Evolutionary conservation across 1,140 invertebrate species (phyloP), one percentile per base, ranked within the genome.

Genomic region (Trichomalopsis sarcophagae): DNA sequence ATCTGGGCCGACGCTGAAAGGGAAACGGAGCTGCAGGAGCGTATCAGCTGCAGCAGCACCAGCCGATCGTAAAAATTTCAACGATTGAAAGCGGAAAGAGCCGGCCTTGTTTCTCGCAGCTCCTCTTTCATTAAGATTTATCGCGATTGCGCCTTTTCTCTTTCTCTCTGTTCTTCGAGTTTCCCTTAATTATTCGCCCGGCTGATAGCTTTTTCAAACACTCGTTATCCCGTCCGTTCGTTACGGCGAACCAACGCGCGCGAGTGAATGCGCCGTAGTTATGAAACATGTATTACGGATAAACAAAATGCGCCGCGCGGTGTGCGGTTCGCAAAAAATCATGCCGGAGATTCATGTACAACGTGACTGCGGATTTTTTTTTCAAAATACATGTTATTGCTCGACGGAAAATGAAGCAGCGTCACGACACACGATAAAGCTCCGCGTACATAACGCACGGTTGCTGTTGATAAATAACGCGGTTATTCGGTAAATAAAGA

Each of bases 31-130:
- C 6, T 79, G 10, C 5, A 33, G 27, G 23, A 11, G 68, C 23
- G 73, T 36, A 33, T n/a, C 33, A 14, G 44, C 30, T 47, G 47
- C 73, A 40, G 10, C 4, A 27, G 33, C 9, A 44, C 77, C 30
- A 75, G 10, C 76, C 77, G 62, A 84, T 80, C 83, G 83, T 84
- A 80, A 84, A 84, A 73, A 75, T 74, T 74, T 81, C 83, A 66
- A 75, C 83, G 83, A 81, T 84, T 47, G 44, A 68, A 84, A 66
- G 23, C 68, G 68, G 44, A 74, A 84, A 84, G 44, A 62, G 81
- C 40, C 10, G 40, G 40, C 40, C n/a, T 66, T 47, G 30, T 73
- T 73, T 33, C 66, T 40, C 36, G 7, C 68, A 27, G 27, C 77
- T 23, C 50, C 33, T 62, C 62, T 66, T 82, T 40, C 55, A 44